These are phyloP conservation scores for Myathropa florea DNA, from an alignment of 2,888 invertebrate genomes.

Conservation along the genomic window DNA sequence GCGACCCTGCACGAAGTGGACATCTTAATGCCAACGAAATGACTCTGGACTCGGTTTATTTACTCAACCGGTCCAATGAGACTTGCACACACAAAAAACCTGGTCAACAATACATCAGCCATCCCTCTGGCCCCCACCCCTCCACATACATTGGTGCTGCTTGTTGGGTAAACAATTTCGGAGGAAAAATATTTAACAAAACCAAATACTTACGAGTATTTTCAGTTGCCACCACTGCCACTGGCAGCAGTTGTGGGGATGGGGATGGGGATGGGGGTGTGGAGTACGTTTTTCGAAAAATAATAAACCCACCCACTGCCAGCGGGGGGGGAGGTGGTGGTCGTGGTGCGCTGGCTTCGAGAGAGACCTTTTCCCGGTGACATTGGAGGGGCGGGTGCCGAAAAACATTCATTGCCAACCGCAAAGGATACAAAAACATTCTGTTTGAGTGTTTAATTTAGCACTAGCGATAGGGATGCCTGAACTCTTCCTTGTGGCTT, in stretches of 20 bases:
- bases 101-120: background rate
- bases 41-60: constrained; percentile 49
- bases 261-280: background rate
- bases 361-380: constrained; percentile 43
- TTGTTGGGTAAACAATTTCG: constrained; percentile 62
- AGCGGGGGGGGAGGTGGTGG: background rate
- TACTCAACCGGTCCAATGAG: constrained; percentile 27
- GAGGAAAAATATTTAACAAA: constrained; percentile 66
- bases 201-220: constrained; percentile 58
- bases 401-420: constrained; percentile 71
- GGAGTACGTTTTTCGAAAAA: constrained; percentile 48
- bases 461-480: constrained; percentile 63
- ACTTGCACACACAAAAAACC: background rate
- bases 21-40: constrained; percentile 59
- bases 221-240: constrained; percentile 41
- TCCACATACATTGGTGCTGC: background rate
- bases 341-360: background rate
- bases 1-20: constrained; percentile 16
- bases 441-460: constrained; percentile 73
- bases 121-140: background rate
- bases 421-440: constrained; percentile 72
- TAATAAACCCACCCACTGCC: constrained; percentile 51
- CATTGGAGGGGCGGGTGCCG: constrained; percentile 32
- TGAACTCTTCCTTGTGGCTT: constrained; percentile 29
- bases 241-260: background rate